Conservation (phyloP, 2,797 vertebrate species). For the Lates japonicus region DNA sequence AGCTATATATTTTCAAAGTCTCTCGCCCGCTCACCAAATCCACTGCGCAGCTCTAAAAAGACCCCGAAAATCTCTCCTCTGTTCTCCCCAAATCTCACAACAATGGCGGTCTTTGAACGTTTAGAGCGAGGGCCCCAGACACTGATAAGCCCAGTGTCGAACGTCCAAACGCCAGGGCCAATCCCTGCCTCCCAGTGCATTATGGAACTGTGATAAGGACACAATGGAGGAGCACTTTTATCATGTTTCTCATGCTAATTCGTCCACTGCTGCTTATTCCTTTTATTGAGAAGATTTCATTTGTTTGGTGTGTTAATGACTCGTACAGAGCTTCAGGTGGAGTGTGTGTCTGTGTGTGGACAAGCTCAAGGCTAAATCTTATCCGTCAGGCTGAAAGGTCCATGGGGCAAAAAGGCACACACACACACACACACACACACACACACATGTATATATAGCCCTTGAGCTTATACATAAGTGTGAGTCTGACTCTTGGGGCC, state of each 20-base stretch:
- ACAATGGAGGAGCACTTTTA: slow-evolving; percentile 70
- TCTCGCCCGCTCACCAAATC: slow-evolving; percentile 38
- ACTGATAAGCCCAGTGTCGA: slow-evolving; percentile 67
- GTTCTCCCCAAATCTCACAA: slow-evolving; percentile 70
- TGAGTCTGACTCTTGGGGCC: slow-evolving; percentile 33
- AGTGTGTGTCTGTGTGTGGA: slow-evolving; percentile 28
- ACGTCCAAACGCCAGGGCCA: slow-evolving; percentile 56
- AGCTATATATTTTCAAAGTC: neutral
- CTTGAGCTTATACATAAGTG: slow-evolving; percentile 7
- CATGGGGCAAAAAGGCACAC: slow-evolving; percentile 15
- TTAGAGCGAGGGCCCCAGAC: slow-evolving; percentile 49
- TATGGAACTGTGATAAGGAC: slow-evolving; percentile 73
- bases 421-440: neutral
- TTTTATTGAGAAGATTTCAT: slow-evolving; percentile 62
- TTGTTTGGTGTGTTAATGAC: slow-evolving; percentile 71
- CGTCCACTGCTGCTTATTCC: slow-evolving; percentile 44
- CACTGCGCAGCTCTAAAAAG: slow-evolving; percentile 41
- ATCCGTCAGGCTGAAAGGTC: slow-evolving; percentile 50
- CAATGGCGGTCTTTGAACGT: slow-evolving; percentile 69
- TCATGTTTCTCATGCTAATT: slow-evolving; percentile 75
- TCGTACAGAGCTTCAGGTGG: slow-evolving; percentile 43
- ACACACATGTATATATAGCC: slow-evolving; percentile 1
- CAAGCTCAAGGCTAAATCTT: slow-evolving; percentile 44
- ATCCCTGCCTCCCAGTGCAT: slow-evolving; percentile 69
- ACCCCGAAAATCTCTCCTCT: slow-evolving; percentile 62